A percentile compares a stretch with the other conserved stretches of the same genome.
phyloP scores from a whole-genome alignment of 2,888 invertebrate genomes.

The Cephus runcator region DNA sequence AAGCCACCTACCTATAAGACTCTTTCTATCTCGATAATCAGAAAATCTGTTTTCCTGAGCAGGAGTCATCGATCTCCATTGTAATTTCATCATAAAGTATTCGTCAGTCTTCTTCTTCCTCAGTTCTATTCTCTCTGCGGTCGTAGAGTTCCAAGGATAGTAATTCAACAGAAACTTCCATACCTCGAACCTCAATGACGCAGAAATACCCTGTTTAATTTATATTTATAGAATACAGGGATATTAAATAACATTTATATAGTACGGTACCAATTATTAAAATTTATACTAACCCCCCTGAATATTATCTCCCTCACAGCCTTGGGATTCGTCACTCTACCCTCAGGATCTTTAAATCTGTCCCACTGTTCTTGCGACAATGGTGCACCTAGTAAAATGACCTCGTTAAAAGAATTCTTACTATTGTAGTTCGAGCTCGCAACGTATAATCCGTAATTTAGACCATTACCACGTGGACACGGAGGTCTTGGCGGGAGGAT shows the following conservation, averaged over 20 bases:
- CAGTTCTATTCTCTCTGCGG: constrained; percentile 75
- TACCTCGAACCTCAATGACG: constrained; percentile 80
- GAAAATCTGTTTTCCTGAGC: constrained; percentile 90
- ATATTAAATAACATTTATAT: constrained; percentile 10
- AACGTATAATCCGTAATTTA: neutral
- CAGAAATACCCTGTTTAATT: constrained; percentile 78
- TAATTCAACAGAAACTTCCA: constrained; percentile 97
- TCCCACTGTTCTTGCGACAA: constrained; percentile 85
- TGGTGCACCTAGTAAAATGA: constrained; percentile 71
- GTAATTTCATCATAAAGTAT: constrained; percentile 95
- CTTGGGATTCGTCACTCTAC: constrained; percentile 81
- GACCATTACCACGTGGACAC: constrained; percentile 53
- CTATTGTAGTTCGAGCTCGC: neutral
- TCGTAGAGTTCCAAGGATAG: constrained; percentile 85
- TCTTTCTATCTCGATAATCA: constrained; percentile 90
- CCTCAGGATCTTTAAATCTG: constrained; percentile 81
- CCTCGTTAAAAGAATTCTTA: neutral
- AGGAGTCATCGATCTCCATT: constrained; percentile 92
- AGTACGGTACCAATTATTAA: constrained; percentile 6
- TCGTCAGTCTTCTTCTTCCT: constrained; percentile 82
- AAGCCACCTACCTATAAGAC: constrained; percentile 76
- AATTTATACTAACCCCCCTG: constrained; percentile 77
- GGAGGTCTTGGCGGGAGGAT: constrained; percentile 77
- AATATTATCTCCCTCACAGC: constrained; percentile 88
- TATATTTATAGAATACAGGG: constrained; percentile 10